A percentile compares a stretch with the other conserved stretches of the same genome.
Evolutionary conservation across 1,140 invertebrate genomes (phyloP).

Genomic region (Neodiprion virginianus): DNA sequence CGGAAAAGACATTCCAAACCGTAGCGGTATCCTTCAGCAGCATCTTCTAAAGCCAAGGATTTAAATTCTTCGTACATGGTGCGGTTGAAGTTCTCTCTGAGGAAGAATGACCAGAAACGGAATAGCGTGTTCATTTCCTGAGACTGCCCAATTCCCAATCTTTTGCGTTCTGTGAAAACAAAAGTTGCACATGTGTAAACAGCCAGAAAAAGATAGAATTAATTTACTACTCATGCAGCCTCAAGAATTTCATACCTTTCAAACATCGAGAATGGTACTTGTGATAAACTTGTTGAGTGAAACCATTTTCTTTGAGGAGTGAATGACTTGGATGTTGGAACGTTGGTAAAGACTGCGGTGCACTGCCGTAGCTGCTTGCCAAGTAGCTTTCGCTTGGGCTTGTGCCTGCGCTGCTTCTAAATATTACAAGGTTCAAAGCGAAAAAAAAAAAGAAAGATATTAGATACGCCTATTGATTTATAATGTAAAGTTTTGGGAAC

Average conservation of each 20-base stretch:
- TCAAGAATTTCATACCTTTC: conserved; percentile 73
- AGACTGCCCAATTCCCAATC: conserved; percentile 89
- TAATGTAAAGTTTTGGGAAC: neutral
- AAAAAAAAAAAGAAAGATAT: conserved; percentile 17
- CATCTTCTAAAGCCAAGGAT: conserved; percentile 90
- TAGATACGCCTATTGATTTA: conserved; percentile 10
- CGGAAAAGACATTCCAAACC: conserved; percentile 96
- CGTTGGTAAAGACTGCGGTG: conserved; percentile 81
- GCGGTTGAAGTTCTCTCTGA: conserved; percentile 97
- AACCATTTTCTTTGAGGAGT: conserved; percentile 95
- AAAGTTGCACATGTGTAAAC: conserved; percentile 26
- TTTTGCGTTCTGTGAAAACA: conserved; percentile 79
- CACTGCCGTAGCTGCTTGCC: conserved; percentile 76
- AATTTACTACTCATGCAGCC: neutral
- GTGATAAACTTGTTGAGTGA: conserved; percentile 96
- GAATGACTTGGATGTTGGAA: conserved; percentile 98
- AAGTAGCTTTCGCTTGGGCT: conserved; percentile 71
- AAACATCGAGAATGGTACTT: conserved; percentile 93
- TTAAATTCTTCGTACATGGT: conserved; percentile 99
- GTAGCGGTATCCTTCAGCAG: conserved; percentile 87
- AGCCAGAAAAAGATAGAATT: conserved; percentile 14
- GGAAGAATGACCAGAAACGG: conserved; percentile 99
- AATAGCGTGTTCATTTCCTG: conserved; percentile 98
- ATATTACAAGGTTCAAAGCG: conserved; percentile 9
- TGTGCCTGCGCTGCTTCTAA: conserved; percentile 75